Conservation (phyloP, 1,140 invertebrate genomes). For the Drosophila nikananu region DNA sequence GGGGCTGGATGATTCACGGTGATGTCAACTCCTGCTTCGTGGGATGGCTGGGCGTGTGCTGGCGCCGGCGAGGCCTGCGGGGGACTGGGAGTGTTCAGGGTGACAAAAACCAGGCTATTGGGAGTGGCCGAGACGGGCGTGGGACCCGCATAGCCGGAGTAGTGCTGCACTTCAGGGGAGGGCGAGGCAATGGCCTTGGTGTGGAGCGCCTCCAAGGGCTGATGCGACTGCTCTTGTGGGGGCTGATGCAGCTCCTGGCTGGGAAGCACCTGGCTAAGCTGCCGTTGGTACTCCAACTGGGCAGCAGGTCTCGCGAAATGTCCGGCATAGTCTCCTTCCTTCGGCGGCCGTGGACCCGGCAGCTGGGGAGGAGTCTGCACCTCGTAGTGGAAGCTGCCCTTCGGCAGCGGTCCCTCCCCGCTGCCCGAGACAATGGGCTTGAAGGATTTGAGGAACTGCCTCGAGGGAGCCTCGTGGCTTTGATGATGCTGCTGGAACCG, state of each 20-base stretch:
- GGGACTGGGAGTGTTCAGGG: slow-evolving; percentile 56
- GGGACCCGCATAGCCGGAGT: slow-evolving; percentile 44
- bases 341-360: slow-evolving; percentile 4
- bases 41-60: background rate
- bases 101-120: slow-evolving; percentile 65
- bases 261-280: slow-evolving; percentile 24
- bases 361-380: slow-evolving; percentile 27
- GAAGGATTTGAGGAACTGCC: slow-evolving; percentile 76
- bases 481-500: slow-evolving; percentile 42
- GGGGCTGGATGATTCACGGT: slow-evolving; percentile 42
- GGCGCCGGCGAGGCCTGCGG: slow-evolving; percentile 16
- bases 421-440: slow-evolving; percentile 63
- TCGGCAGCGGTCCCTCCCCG: slow-evolving; percentile 47
- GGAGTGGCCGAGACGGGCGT: slow-evolving; percentile 38
- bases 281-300: slow-evolving; percentile 54
- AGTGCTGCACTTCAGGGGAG: background rate
- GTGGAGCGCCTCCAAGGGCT: slow-evolving; percentile 36
- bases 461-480: slow-evolving; percentile 65
- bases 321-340: slow-evolving; percentile 30
- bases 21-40: slow-evolving; percentile 11
- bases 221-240: slow-evolving; percentile 4
- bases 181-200: slow-evolving; percentile 63
- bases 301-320: slow-evolving; percentile 38
- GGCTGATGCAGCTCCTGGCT: background rate
- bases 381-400: slow-evolving; percentile 77